These are phyloP conservation scores for Poeciliopsis occidentalis DNA, from an alignment of 2,113 vertebrate species.

Conservation along the genomic window DNA sequence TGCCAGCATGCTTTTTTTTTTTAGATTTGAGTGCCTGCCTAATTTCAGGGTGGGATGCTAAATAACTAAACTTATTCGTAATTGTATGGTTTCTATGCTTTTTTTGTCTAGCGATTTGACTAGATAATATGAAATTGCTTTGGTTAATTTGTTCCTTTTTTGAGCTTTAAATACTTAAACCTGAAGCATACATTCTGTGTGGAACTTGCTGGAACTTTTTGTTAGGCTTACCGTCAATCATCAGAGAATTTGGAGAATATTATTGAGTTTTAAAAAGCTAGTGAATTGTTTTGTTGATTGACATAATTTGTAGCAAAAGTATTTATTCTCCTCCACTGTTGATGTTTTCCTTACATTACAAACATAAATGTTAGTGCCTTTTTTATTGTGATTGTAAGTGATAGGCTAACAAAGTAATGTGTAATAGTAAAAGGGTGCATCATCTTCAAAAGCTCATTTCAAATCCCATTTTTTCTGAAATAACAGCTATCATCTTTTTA, in stretches of 20 bases:
- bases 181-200: neutral
- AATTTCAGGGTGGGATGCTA: constrained; percentile 45
- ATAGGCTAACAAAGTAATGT: too few relatives aligned
- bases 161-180: neutral
- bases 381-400: too few relatives aligned
- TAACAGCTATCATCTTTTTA: too few relatives aligned
- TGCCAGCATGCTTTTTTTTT: constrained; percentile 16
- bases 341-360: too few relatives aligned
- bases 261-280: too few relatives aligned
- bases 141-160: neutral
- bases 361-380: too few relatives aligned
- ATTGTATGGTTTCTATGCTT: neutral
- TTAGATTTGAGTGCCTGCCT: constrained; percentile 23
- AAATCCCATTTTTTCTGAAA: too few relatives aligned
- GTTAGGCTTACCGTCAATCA: neutral
- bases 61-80: constrained; percentile 23
- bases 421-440: too few relatives aligned
- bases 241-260: neutral
- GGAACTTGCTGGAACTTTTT: neutral
- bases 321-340: neutral
- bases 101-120: constrained; percentile 19
- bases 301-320: too few relatives aligned
- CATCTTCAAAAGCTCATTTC: too few relatives aligned
- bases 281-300: too few relatives aligned
- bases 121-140: neutral